Conservation (phyloP, 2,888 invertebrate species). For the Andrena flavipes region DNA sequence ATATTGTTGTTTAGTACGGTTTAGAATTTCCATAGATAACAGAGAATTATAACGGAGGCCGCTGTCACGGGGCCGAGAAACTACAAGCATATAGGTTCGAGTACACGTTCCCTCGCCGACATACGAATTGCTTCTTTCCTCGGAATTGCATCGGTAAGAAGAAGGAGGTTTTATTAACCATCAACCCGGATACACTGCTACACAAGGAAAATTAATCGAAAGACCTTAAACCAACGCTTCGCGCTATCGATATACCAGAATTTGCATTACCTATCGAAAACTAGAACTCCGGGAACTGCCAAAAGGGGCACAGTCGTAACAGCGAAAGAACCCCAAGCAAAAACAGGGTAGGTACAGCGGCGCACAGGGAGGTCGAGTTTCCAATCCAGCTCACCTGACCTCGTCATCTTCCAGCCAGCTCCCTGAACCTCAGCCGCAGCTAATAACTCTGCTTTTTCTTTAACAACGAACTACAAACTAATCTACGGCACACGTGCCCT, state of each 20-base stretch:
- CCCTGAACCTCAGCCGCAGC: slow-evolving; percentile 73
- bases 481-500: slow-evolving; percentile 74
- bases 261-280: neutral
- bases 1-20: slow-evolving; percentile 83
- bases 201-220: neutral
- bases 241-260: neutral
- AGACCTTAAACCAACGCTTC: neutral
- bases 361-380: slow-evolving; percentile 10
- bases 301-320: too few relatives aligned
- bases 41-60: slow-evolving; percentile 82
- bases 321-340: neutral
- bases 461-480: slow-evolving; percentile 76
- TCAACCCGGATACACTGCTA: neutral
- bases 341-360: neutral
- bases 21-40: slow-evolving; percentile 84
- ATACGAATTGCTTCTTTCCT: slow-evolving; percentile 65
- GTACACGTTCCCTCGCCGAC: slow-evolving; percentile 61
- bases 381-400: slow-evolving; percentile 63
- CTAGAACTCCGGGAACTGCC: too few relatives aligned
- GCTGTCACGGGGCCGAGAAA: slow-evolving; percentile 77
- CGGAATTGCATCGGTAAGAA: slow-evolving; percentile 34
- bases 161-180: neutral
- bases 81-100: slow-evolving; percentile 68
- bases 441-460: slow-evolving; percentile 80
- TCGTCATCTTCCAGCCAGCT: slow-evolving; percentile 75